A percentile compares a stretch with the other conserved stretches of the same genome.
Evolutionary conservation across 2,888 invertebrate genomes (phyloP).

Genomic region (Drosophila stalkeri): DNA sequence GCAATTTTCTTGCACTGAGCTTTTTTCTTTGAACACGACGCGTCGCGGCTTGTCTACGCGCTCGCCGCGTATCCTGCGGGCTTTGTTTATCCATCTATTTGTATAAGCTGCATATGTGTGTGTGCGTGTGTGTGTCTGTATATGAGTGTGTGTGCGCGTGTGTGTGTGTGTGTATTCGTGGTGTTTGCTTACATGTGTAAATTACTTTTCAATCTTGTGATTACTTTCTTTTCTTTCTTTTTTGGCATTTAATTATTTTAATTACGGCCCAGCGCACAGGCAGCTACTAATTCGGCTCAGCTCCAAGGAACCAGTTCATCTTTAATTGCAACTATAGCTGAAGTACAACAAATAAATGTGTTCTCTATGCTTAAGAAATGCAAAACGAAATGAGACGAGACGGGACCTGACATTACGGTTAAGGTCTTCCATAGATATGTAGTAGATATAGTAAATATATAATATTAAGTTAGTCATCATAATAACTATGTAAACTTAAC

Average conservation of each 20-base stretch:
- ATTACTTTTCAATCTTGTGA: conserved; percentile 81
- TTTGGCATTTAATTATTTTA: conserved; percentile 83
- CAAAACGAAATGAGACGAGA: background rate
- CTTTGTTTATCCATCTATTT: conserved; percentile 72
- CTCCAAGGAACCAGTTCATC: conserved; percentile 11
- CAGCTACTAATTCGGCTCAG: conserved; percentile 19
- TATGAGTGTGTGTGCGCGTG: conserved; percentile 22
- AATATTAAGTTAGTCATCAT: background rate
- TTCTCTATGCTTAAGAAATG: background rate
- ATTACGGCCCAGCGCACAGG: conserved; percentile 75
- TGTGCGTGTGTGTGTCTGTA: conserved; percentile 14
- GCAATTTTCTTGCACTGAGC: conserved; percentile 67
- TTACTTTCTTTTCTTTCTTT: conserved; percentile 71
- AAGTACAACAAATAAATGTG: background rate
- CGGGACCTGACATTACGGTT: background rate
- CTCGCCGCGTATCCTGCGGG: conserved; percentile 72
- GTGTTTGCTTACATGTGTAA: conserved; percentile 80
- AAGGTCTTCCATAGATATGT: background rate
- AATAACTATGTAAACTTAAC: background rate
- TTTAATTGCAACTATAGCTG: background rate
- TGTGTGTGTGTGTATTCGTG: conserved; percentile 31
- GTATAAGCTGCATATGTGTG: conserved; percentile 51
- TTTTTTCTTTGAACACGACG: conserved; percentile 58
- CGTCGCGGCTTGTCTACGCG: conserved; percentile 22
- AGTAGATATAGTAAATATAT: background rate